Base-by-base conservation (phyloP, 2,888 invertebrate species). In the Rhagonycha fulva region DNA sequence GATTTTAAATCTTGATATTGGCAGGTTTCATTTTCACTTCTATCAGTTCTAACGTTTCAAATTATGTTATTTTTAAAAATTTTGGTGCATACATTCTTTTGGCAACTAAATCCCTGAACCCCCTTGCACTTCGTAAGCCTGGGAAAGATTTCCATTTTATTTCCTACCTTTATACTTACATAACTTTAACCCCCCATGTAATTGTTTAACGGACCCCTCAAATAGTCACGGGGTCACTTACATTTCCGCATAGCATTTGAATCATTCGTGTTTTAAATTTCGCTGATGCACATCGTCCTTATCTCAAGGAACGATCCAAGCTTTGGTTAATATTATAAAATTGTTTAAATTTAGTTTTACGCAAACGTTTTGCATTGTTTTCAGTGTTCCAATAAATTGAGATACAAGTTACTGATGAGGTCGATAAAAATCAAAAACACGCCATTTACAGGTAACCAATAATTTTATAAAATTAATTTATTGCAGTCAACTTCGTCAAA, bases 1-100 rank as follows among this genome's bases (percentile, higher is more conserved):
- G 60, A 67, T 72, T 60, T 71, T 72, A 11, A 66, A 72, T 63
- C 66, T 7, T n/a, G 47, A 47, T 47, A 47, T 47, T 47, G 47
- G 47, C 7, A 47, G 47, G 47, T 47, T 47, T 47, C n/a, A n/a
- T 47, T 47, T 47, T 47, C 47, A 47, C 4, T 47, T 47, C 47
- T 47, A 9, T 7, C 47, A n/a, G n/a, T 47, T 47, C 47, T n/a
- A n/a, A n/a, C n/a, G n/a, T n/a, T n/a, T 47, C 47, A 47, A 47
- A 47, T 47, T 47, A 47, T 47, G 47, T 47, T 47, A n/a, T 47
- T 47, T 28, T 28, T 28, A 2, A 28, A n/a, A 7, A 47, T n/a
- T 9, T 47, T 47, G 47, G 47, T n/a, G n/a, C 32, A n/a, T 47
- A n/a, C 2, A n/a, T 47, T 1, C n/a, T n/a, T 47, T 32, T 32